Conservation (phyloP, 2,888 invertebrate genomes). For the Patella pellucida region DNA sequence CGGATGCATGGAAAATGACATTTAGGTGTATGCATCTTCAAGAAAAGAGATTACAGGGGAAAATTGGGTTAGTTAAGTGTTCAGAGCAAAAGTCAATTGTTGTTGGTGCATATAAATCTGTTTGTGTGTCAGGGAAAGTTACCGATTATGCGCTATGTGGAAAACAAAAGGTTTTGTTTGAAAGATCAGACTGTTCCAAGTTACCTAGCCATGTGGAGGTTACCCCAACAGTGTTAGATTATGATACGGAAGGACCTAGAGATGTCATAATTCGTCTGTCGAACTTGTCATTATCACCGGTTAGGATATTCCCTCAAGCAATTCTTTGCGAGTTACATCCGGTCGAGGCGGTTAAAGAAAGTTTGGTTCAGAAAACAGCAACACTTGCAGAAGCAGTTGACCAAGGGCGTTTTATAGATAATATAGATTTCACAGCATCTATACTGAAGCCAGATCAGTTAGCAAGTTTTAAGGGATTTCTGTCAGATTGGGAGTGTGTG, state of each 20-base stretch:
- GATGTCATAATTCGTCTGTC: not conserved
- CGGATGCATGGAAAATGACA: not conserved
- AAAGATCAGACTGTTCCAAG: not conserved
- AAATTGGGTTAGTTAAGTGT: not conserved
- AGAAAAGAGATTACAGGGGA: not conserved
- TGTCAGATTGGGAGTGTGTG: not conserved
- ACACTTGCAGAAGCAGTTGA: too few species aligned
- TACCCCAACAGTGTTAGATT: not conserved
- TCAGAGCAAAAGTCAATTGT: not conserved
- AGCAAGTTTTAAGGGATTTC: not conserved
- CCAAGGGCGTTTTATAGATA: too few species aligned
- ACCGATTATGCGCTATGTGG: not conserved
- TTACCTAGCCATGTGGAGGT: not conserved
- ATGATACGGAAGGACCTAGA: not conserved
- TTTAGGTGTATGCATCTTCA: not conserved
- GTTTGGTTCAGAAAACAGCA: too few species aligned
- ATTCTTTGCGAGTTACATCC: constrained; percentile 1
- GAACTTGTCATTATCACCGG: not conserved
- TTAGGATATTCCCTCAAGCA: not conserved
- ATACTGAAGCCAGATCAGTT: not conserved
- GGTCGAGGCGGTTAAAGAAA: too few species aligned
- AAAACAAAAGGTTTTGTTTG: not conserved
- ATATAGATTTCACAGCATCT: too few species aligned
- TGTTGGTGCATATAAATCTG: not conserved
- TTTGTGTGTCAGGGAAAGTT: not conserved